Conservation (phyloP, 1,140 invertebrate species). For the Diuraphis noxia region DNA sequence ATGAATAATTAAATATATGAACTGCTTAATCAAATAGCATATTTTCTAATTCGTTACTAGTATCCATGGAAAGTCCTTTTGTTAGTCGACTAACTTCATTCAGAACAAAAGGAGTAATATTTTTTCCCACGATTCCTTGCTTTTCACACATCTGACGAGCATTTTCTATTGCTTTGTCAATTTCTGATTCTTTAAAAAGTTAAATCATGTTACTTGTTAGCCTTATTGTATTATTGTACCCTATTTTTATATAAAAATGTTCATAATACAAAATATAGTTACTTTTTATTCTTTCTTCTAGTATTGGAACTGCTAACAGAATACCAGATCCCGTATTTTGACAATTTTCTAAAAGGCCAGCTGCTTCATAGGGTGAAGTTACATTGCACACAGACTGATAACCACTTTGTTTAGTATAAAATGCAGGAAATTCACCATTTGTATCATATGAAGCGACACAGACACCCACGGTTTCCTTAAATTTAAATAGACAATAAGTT, state of each 20-base stretch:
- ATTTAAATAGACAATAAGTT: constrained; percentile 53
- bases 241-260: neutral
- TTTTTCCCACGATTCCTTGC: constrained; percentile 78
- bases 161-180: constrained; percentile 65
- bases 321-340: constrained; percentile 74
- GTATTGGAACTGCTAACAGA: constrained; percentile 90
- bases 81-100: constrained; percentile 76
- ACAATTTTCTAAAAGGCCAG: constrained; percentile 68
- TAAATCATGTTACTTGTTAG: neutral
- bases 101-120: constrained; percentile 91
- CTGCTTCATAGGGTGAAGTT: constrained; percentile 68
- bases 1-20: constrained; percentile 53
- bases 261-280: neutral
- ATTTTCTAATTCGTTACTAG: constrained; percentile 71
- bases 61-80: constrained; percentile 74
- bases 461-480: constrained; percentile 90
- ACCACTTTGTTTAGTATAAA: constrained; percentile 78
- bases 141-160: constrained; percentile 76
- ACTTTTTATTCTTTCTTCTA: constrained; percentile 64
- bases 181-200: constrained; percentile 60
- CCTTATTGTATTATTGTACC: neutral
- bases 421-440: constrained; percentile 78
- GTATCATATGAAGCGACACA: constrained; percentile 79
- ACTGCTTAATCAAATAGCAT: neutral
- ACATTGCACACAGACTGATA: constrained; percentile 73